A percentile compares a stretch with the other conserved stretches of the same genome.
These are phyloP conservation scores for Hetaerina americana DNA, from an alignment of 1,140 invertebrate genomes.

Conservation along the genomic window DNA sequence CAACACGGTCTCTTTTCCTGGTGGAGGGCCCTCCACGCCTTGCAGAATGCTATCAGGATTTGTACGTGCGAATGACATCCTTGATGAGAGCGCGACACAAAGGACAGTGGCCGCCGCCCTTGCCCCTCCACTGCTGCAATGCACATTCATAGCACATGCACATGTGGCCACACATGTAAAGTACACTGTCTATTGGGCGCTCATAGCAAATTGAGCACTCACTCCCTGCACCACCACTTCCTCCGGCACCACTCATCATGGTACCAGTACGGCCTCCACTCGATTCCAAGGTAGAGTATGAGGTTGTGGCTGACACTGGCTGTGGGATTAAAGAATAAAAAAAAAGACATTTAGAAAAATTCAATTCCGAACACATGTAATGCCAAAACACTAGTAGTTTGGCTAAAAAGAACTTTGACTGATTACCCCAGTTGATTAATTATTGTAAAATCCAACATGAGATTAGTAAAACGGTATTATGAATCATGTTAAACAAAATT, in stretches of 20 bases:
- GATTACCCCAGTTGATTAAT: too few species aligned
- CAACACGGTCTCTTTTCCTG: too few species aligned
- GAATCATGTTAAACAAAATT: too few species aligned
- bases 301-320: slow-evolving; percentile 26
- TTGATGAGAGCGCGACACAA: slow-evolving; percentile 83
- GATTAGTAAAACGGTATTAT: too few species aligned
- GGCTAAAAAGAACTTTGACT: neutral
- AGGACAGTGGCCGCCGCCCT: slow-evolving; percentile 82
- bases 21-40: neutral
- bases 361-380: neutral
- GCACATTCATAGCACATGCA: slow-evolving; percentile 98
- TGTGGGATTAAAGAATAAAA: slow-evolving; percentile 19
- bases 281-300: slow-evolving; percentile 26
- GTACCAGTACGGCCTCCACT: slow-evolving; percentile 21
- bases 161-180: slow-evolving; percentile 97
- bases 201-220: slow-evolving; percentile 95
- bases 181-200: slow-evolving; percentile 76
- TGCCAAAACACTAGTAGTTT: neutral
- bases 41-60: slow-evolving; percentile 45
- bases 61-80: slow-evolving; percentile 91
- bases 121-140: slow-evolving; percentile 76
- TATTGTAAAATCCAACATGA: too few species aligned
- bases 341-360: slow-evolving; percentile 11
- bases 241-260: slow-evolving; percentile 19
- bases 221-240: slow-evolving; percentile 25